These are phyloP conservation scores for Chrysolina haemoptera DNA, from an alignment of 2,888 invertebrate species.

Conservation along the genomic window DNA sequence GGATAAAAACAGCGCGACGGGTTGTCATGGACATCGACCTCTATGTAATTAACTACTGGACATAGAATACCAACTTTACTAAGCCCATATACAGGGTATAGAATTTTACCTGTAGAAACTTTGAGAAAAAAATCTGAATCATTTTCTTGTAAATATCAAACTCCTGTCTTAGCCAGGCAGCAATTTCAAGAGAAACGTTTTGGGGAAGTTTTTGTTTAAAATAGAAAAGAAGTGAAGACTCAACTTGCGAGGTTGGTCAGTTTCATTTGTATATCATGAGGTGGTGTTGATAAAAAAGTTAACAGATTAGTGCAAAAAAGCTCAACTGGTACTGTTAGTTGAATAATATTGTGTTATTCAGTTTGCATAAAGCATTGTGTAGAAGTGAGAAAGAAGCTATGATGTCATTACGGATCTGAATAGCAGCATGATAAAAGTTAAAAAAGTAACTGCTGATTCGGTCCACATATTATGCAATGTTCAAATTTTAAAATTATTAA, in stretches of 20 bases:
- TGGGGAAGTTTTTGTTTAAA: too few species aligned
- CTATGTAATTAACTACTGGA: too few species aligned
- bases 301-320: conserved; percentile 2
- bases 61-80: too few species aligned
- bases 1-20: too few species aligned
- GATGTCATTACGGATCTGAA: neutral
- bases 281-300: conserved; percentile 44
- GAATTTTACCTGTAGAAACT: too few species aligned
- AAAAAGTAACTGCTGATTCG: neutral
- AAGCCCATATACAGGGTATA: too few species aligned
- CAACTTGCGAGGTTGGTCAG: neutral
- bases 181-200: too few species aligned
- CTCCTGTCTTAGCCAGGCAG: too few species aligned
- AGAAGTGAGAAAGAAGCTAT: neutral
- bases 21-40: too few species aligned
- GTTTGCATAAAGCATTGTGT: conserved; percentile 10
- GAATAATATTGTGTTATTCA: neutral
- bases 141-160: too few species aligned
- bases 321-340: conserved; percentile 5
- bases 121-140: too few species aligned
- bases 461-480: neutral
- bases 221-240: neutral
- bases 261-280: conserved; percentile 34
- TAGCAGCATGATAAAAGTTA: neutral
- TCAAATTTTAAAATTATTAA: conserved; percentile 8